These are phyloP conservation scores for Artibeus lituratus DNA, from an alignment of 2,797 vertebrate genomes.

Conservation along the genomic window DNA sequence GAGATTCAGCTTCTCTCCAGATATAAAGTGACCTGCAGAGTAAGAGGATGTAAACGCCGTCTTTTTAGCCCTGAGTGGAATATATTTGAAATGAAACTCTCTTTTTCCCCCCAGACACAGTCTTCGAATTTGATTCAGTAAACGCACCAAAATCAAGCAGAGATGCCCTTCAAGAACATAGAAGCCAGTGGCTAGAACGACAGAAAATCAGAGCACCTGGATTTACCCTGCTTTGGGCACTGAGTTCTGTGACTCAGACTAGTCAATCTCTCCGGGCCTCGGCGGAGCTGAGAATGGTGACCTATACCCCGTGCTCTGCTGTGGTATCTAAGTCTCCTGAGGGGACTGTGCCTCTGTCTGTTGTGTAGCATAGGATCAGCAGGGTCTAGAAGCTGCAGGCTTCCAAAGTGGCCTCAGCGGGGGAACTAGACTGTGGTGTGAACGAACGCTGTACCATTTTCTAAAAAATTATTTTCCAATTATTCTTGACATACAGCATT, in stretches of 20 bases:
- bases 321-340: neutral
- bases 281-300: neutral
- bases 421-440: neutral
- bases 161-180: neutral
- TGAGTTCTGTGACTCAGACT: neutral
- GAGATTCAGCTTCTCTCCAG: neutral
- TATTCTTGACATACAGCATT: neutral
- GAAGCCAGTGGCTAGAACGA: neutral
- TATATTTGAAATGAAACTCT: neutral
- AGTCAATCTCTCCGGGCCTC: neutral
- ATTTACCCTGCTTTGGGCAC: neutral
- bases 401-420: neutral
- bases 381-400: neutral
- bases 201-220: neutral
- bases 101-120: neutral
- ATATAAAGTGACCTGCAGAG: neutral
- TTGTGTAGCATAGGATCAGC: neutral
- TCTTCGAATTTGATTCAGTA: neutral
- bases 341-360: neutral
- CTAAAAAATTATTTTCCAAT: neutral
- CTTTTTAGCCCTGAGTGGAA: neutral
- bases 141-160: neutral
- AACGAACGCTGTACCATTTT: neutral
- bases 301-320: neutral
- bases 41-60: neutral